These are phyloP conservation scores for Aegypius monachus DNA, from an alignment of 2,113 vertebrate species.

Conservation along the genomic window DNA sequence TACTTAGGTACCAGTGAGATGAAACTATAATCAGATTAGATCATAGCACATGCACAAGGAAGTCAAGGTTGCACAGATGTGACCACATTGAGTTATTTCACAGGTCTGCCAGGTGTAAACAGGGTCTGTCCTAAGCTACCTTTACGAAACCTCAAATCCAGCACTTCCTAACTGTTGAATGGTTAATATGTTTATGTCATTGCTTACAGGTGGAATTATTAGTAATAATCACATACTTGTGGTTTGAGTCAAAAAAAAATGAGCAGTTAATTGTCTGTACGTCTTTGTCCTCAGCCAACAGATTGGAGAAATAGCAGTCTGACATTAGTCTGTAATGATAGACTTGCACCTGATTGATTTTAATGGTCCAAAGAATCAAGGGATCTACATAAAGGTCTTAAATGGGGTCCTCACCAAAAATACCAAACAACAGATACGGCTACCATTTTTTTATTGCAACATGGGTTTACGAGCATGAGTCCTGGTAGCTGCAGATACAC, in stretches of 20 bases:
- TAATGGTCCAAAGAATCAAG: neutral
- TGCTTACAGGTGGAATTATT: neutral
- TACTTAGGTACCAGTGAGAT: neutral
- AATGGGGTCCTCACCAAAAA: neutral
- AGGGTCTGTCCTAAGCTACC: neutral
- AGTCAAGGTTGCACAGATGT: neutral
- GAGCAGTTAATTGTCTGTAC: neutral
- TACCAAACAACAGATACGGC: neutral
- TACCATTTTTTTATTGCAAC: neutral
- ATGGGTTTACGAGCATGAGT: neutral
- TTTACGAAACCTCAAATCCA: neutral
- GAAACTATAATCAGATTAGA: neutral
- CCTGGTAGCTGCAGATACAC: neutral
- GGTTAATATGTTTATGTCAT: neutral
- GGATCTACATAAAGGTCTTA: neutral
- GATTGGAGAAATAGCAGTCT: neutral
- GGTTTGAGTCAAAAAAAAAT: neutral
- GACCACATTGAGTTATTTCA: neutral
- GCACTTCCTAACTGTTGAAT: neutral
- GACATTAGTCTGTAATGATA: neutral
- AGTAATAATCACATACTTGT: neutral
- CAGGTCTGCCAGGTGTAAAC: neutral
- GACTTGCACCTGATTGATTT: neutral
- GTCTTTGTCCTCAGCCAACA: neutral
- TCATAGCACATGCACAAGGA: neutral